phyloP scores from a whole-genome alignment of 1,140 invertebrate species.

The Pararge aegeria region DNA sequence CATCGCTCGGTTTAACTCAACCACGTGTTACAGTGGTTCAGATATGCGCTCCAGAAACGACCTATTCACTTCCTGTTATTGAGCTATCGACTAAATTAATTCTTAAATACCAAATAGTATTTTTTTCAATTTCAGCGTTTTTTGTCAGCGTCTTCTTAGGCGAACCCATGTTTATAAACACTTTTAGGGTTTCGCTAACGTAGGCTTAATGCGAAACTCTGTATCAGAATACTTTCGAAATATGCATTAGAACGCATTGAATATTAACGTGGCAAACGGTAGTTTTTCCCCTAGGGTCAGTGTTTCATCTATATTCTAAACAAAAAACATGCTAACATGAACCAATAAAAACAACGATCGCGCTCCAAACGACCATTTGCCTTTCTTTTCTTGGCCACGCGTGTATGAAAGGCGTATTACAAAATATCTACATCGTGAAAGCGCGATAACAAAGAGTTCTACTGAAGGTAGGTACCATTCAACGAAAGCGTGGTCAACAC shows the following conservation, averaged over 20 bases:
- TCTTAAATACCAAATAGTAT: no score
- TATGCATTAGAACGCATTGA: no score
- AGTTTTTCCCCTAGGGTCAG: no score
- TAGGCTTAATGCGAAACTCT: no score
- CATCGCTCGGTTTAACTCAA: constrained; percentile 25
- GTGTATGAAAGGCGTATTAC: constrained; percentile 1
- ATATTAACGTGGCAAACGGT: no score
- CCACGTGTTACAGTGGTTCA: constrained; percentile 20
- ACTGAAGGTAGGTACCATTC: constrained; percentile 18
- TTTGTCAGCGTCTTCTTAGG: no score
- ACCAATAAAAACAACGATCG: neutral
- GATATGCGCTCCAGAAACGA: neutral
- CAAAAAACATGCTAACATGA: neutral
- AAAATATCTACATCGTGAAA: neutral
- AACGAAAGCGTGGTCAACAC: constrained; percentile 35
- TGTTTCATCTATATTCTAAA: no score
- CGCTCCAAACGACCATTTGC: neutral
- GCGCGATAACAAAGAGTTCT: constrained; percentile 17
- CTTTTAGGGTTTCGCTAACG: no score
- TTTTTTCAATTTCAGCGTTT: no score
- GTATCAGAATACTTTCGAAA: no score
- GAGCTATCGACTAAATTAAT: no score
- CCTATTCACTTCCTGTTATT: neutral
- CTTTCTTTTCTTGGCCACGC: neutral
- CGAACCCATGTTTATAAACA: no score